Percentiles rank a stretch among this genome's conserved stretches.
Conservation (phyloP, 1,140 invertebrate genomes). For the Lanistes nyassanus region DNA sequence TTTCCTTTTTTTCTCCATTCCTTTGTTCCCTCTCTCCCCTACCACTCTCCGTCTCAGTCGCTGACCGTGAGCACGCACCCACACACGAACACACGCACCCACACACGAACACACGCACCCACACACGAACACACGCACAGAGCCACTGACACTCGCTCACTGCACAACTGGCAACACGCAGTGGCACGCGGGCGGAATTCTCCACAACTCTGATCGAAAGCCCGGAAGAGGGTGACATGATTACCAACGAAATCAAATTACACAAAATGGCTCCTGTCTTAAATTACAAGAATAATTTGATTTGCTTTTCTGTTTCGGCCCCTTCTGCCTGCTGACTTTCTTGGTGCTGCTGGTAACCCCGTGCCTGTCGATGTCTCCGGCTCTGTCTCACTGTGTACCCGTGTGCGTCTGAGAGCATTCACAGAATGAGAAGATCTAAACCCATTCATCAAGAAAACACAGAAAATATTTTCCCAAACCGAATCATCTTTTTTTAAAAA, state of each 20-base stretch:
- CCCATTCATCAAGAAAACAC: no score
- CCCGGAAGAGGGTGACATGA: background rate
- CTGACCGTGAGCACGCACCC: background rate
- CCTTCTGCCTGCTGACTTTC: background rate
- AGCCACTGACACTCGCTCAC: no score
- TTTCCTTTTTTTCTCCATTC: background rate
- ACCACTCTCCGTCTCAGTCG: background rate
- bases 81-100: slow-evolving; percentile 8
- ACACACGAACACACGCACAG: no score
- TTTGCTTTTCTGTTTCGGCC: background rate
- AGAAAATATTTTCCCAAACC: no score
- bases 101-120: slow-evolving; percentile 2
- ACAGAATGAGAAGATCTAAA: no score
- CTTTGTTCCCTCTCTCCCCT: background rate
- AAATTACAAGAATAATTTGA: background rate
- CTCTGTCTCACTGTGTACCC: no score
- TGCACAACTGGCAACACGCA: background rate
- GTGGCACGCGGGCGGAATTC: background rate
- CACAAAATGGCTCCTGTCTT: background rate
- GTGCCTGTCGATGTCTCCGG: no score
- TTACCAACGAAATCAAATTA: background rate
- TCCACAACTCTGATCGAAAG: background rate
- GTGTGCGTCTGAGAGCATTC: no score
- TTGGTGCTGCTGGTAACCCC: no score
- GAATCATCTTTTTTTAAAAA: no score